Evolutionary conservation across 2,113 vertebrate species (phyloP), one percentile per base, ranked within the genome.

Genomic region (Heloderma charlesbogerti): DNA sequence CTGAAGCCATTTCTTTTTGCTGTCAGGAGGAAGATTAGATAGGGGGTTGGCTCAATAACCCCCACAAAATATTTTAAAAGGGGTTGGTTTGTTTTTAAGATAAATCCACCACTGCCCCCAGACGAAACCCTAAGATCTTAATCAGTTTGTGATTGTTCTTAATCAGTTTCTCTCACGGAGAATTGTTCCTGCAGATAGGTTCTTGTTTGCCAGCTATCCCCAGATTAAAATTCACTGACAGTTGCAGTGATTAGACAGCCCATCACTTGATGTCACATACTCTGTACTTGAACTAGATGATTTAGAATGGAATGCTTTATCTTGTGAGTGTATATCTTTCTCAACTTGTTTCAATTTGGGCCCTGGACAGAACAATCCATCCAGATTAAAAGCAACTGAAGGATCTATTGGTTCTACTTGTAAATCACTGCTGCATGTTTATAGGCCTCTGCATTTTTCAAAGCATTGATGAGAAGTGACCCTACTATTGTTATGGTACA

Each of bases 381-480:
- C 72, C 79, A 74, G 72, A 37, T 85, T 89, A 80, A 80, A 60
- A 92, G 54, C 31, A 81, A 31, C 72, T 88, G 80, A 91, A 85
- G 29, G 29, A 29, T 72, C 74, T 37, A 79, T 86, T 80, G 87
- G 51, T 45, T 66, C 37, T 45, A 25, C 43, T 88, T 84, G 63
- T 79, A 84, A 84, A 84, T 78, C n/a, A 71, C 69, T 37, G 81
- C 7, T 71, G 3, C 72, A 6, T 37, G 51, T 80, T 77, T 45
- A 29, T 80, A 89, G 43, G 6, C 8, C 27, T 75, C 75, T 81
- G 51, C 15, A 60, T 87, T 87, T 87, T 34, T 80, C 75, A 27
- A 20, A 15, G 82, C n/a, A n/a, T 2, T 69, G 72, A 25, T 48
- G 37, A 69, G 37, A 67, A 78, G 48, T 45, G 29, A 27, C 22